phyloP scores from a whole-genome alignment of 2,113 vertebrate species.

The Chaenogobius annularis region DNA sequence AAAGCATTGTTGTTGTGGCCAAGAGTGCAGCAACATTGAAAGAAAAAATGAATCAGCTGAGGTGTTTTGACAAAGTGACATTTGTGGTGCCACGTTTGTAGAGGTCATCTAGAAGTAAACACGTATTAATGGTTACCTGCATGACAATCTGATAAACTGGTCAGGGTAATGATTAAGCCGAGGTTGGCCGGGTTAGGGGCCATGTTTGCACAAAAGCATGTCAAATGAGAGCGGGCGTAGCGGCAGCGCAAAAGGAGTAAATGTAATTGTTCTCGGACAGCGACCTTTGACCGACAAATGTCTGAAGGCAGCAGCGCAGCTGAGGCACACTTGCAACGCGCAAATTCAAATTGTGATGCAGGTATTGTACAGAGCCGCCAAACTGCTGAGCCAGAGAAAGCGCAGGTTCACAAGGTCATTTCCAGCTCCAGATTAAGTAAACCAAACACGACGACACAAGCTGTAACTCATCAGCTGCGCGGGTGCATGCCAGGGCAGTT shows the following conservation, averaged over 20 bases:
- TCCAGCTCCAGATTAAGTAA: slow-evolving; percentile 79
- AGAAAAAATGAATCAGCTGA: slow-evolving; percentile 35
- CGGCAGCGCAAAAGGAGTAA: slow-evolving; percentile 71
- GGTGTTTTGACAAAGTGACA: slow-evolving; percentile 75
- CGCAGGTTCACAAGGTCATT: slow-evolving; percentile 79
- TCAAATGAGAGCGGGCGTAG: slow-evolving; percentile 72
- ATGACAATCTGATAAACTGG: slow-evolving; percentile 91
- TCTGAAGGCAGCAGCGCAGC: slow-evolving; percentile 57
- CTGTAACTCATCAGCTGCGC: slow-evolving; percentile 77
- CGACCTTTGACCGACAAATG: slow-evolving; percentile 73
- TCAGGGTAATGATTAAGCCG: slow-evolving; percentile 97
- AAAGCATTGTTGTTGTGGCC: slow-evolving; percentile 31
- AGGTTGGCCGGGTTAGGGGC: slow-evolving; percentile 75
- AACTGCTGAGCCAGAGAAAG: slow-evolving; percentile 35
- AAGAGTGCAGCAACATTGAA: slow-evolving; percentile 31
- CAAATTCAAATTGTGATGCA: slow-evolving; percentile 52
- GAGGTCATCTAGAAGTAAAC: slow-evolving; percentile 97
- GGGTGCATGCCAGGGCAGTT: slow-evolving; percentile 70
- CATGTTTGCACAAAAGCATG: slow-evolving; percentile 76
- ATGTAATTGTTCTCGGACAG: slow-evolving; percentile 78
- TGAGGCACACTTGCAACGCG: slow-evolving; percentile 11
- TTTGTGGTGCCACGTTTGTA: slow-evolving; percentile 85
- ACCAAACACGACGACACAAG: slow-evolving; percentile 80
- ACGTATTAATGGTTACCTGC: slow-evolving; percentile 99
- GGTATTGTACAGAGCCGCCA: slow-evolving; percentile 38